Percentiles rank a stretch among this genome's conserved stretches.
phyloP scores from a whole-genome alignment of 2,888 invertebrate genomes.

The Cosmia pyralina region DNA sequence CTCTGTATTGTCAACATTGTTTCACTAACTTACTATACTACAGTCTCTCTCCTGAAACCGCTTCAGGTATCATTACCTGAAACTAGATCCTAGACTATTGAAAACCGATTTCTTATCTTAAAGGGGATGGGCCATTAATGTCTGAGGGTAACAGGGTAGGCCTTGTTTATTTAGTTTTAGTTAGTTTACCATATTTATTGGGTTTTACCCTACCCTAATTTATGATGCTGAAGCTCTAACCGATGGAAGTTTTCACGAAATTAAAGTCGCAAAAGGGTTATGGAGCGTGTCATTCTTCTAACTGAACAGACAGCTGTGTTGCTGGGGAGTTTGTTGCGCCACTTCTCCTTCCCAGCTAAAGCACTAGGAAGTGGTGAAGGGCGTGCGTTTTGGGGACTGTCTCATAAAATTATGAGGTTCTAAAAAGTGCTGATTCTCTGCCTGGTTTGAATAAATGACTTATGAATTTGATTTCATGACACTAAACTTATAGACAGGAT shows the following conservation, averaged over 20 bases:
- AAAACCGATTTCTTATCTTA: slow-evolving; percentile 46
- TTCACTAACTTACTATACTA: slow-evolving; percentile 33
- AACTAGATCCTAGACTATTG: slow-evolving; percentile 38
- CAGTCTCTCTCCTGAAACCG: slow-evolving; percentile 30
- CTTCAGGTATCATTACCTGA: slow-evolving; percentile 22
- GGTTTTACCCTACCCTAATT: slow-evolving; percentile 21
- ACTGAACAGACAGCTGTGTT: background rate
- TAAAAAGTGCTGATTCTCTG: background rate
- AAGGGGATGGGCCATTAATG: slow-evolving; percentile 24
- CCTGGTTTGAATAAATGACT: background rate
- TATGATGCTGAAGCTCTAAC: background rate
- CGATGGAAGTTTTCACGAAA: slow-evolving; percentile 5
- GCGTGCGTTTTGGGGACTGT: background rate
- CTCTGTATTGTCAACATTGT: slow-evolving; percentile 16
- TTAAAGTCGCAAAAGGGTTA: slow-evolving; percentile 3
- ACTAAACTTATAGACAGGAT: no score
- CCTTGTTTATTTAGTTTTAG: slow-evolving; percentile 28
- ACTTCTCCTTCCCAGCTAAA: background rate
- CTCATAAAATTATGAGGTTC: background rate
- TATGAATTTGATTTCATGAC: background rate
- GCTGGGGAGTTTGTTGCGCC: background rate
- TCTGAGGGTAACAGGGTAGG: background rate
- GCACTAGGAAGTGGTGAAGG: background rate
- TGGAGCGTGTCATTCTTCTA: background rate
- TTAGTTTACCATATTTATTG: slow-evolving; percentile 37